Evolutionary conservation across 2,888 invertebrate species (phyloP).

Genomic region (Polymixis flavicincta): DNA sequence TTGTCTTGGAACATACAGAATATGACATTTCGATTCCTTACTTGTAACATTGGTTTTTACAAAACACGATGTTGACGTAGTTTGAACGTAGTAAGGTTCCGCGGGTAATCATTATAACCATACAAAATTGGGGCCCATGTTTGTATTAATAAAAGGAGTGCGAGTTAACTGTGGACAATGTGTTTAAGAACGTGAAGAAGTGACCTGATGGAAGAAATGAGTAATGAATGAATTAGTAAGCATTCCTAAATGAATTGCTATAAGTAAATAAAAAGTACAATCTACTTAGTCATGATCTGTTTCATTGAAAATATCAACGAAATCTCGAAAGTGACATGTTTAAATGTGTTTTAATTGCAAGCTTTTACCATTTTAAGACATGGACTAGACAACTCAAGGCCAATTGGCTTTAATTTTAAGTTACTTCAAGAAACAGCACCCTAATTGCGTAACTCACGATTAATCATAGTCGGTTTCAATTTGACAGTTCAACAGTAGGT

Average conservation of each 20-base stretch:
- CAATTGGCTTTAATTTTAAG: slow-evolving; percentile 5
- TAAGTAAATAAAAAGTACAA: neutral
- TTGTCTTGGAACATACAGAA: too few relatives aligned
- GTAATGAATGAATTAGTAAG: neutral
- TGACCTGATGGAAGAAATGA: neutral
- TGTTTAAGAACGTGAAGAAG: neutral
- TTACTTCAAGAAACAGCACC: slow-evolving; percentile 36
- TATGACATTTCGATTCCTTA: too few relatives aligned
- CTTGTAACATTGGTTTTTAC: too few relatives aligned
- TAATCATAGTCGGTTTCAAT: too few relatives aligned
- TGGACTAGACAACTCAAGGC: slow-evolving; percentile 22
- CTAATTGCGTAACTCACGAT: too few relatives aligned
- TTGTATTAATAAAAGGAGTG: neutral
- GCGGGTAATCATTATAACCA: too few relatives aligned
- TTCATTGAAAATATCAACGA: neutral
- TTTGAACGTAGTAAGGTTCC: too few relatives aligned
- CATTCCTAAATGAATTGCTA: neutral
- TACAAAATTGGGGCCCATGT: too few relatives aligned
- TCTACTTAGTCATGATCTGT: too few relatives aligned
- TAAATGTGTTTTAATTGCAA: neutral
- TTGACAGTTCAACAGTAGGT: too few relatives aligned
- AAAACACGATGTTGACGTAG: too few relatives aligned
- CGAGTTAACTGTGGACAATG: neutral
- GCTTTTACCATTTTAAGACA: slow-evolving; percentile 13
- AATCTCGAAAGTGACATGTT: neutral